Evolutionary conservation across 2,797 vertebrate genomes (phyloP).

Genomic region (Spondyliosoma cantharus): DNA sequence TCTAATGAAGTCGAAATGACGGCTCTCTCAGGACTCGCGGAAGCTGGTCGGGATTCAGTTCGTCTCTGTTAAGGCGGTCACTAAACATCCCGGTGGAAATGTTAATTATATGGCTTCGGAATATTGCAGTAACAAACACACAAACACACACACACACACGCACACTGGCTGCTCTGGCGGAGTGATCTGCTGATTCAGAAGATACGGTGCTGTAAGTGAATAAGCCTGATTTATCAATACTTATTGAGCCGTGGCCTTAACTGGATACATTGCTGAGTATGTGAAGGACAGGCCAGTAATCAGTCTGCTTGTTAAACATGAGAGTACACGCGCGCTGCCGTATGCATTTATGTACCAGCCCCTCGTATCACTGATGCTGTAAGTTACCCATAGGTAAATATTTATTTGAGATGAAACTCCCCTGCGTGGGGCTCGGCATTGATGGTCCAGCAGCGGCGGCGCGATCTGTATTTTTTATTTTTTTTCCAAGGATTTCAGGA

Average conservation of each 20-base stretch:
- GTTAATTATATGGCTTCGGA: constrained; percentile 54
- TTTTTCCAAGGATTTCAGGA: not conserved
- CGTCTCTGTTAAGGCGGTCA: constrained; percentile 65
- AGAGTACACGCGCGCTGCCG: not conserved
- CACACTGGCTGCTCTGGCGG: constrained; percentile 8
- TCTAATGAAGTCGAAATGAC: constrained; percentile 53
- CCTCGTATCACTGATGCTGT: constrained; percentile 1
- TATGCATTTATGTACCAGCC: constrained; percentile 10
- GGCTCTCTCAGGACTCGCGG: constrained; percentile 45
- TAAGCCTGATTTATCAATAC: constrained; percentile 59
- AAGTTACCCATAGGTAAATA: not conserved
- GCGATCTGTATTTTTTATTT: constrained; percentile 28
- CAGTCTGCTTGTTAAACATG: constrained; percentile 43
- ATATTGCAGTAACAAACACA: constrained; percentile 46
- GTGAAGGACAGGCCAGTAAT: constrained; percentile 13
- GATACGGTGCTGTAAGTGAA: constrained; percentile 36
- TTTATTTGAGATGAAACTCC: constrained; percentile 3
- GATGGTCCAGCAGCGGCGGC: not conserved
- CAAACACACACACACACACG: not conserved
- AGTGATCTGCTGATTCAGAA: constrained; percentile 62
- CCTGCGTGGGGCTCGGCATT: not conserved
- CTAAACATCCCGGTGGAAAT: constrained; percentile 58
- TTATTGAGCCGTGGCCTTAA: constrained; percentile 54
- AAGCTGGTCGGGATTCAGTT: constrained; percentile 47
- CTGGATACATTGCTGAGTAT: constrained; percentile 29